Evolutionary conservation across 2,797 vertebrate genomes (phyloP).

Genomic region (Furcifer pardalis): DNA sequence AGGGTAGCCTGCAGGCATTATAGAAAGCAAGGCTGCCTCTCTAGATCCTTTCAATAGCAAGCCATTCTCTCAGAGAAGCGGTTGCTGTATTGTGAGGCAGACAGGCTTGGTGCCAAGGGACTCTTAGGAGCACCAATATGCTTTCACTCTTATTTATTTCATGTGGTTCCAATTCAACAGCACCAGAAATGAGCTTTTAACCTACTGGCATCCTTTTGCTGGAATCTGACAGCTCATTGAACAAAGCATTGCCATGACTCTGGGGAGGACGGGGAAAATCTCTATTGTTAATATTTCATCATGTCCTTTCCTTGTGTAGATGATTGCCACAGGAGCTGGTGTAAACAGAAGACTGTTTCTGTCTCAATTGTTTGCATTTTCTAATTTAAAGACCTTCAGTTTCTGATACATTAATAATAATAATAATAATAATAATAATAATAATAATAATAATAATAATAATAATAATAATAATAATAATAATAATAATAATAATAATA

Average conservation of each 20-base stretch:
- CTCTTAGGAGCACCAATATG: neutral
- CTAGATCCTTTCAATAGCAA: neutral
- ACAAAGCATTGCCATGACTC: conserved; percentile 47
- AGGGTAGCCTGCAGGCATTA: neutral
- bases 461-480: too few species aligned
- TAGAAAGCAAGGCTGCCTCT: neutral
- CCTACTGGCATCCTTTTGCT: conserved; percentile 37
- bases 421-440: too few species aligned
- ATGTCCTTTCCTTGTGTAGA: conserved; percentile 57
- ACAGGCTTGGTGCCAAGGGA: neutral
- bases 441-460: too few species aligned
- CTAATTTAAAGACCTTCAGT: neutral
- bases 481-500: too few species aligned
- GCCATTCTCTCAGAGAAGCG: neutral
- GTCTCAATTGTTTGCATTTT: conserved; percentile 43
- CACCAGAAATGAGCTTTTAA: conserved; percentile 35
- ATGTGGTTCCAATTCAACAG: conserved; percentile 13
- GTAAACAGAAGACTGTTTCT: conserved; percentile 59
- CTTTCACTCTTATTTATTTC: fast-evolving
- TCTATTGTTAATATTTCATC: conserved; percentile 68
- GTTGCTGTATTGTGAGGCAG: neutral
- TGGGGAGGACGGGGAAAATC: conserved; percentile 17
- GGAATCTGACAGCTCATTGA: conserved; percentile 38
- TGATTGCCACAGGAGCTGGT: conserved; percentile 58
- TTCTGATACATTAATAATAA: conserved; percentile 14